Percentiles rank a stretch among this genome's conserved stretches.
These are phyloP conservation scores for Condylostylus longicornis DNA, from an alignment of 1,140 invertebrate species.

Conservation along the genomic window DNA sequence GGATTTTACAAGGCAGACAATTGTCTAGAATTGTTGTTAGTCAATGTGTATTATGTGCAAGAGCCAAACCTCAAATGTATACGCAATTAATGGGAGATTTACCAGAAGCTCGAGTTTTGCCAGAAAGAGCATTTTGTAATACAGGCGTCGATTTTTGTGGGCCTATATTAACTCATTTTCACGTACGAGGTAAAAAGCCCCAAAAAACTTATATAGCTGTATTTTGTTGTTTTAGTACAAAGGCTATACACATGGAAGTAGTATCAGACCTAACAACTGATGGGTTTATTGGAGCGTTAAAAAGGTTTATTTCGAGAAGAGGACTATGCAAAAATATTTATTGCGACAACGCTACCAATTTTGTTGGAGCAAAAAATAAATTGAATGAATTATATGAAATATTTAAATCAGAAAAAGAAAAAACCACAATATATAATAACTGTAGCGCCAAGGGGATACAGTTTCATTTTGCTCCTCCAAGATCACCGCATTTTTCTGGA, in stretches of 20 bases:
- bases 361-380: conserved; percentile 10
- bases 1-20: conserved; percentile 12
- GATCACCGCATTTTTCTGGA: conserved; percentile 12
- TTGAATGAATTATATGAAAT: conserved; percentile 2
- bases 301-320: not conserved
- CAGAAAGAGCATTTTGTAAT: not conserved
- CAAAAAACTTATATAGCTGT: not conserved
- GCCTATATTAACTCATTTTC: not conserved
- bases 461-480: conserved; percentile 6
- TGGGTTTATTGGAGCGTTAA: not conserved
- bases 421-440: not conserved
- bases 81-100: conserved; percentile 1
- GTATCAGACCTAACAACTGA: not conserved
- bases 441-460: conserved; percentile 6
- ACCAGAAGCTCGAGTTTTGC: not conserved
- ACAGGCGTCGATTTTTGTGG: conserved; percentile 1
- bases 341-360: conserved; percentile 21
- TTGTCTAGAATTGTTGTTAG: conserved; percentile 7
- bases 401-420: not conserved
- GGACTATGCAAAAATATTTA: conserved; percentile 7
- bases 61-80: conserved; percentile 5
- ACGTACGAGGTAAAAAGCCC: not conserved
- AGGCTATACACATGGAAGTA: not conserved
- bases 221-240: not conserved
- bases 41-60: conserved; percentile 18